Base-by-base conservation (phyloP, 2,888 invertebrate genomes). In the Pollenia angustigena region DNA sequence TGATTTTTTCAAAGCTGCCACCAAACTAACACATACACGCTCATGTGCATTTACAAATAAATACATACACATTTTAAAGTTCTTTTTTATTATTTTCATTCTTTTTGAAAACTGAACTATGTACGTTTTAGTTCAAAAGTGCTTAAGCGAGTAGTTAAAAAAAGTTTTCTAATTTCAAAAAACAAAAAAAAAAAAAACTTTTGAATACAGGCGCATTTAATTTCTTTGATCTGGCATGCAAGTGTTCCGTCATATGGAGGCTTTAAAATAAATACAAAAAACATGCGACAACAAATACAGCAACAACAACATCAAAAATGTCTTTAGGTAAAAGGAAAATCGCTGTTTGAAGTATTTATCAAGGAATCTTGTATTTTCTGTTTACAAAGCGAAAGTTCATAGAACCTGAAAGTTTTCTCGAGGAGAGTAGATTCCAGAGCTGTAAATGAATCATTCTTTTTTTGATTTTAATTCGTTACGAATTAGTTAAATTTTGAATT, bases 311-410 rank as follows among this genome's bases (percentile, higher is more conserved):
- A 54, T 32, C 12, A 58, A n/a, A 54, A 56, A 56, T 58, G 46
- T 75, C 23, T 74, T 58, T 42, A 12, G 42, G 56, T 68, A 74
- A 48, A 32, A 66, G 3, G 8, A 50, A 44, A 66, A 58, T 60
- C 16, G 8, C 50, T 18, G 52, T 69, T 82, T 44, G 46, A 46
- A 52, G n/a, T 80, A 54, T 52, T 80, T 62, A 14, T 60, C 50
- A 79, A 50, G 60, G 23, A 60, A 69, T 50, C 54, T 54, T 52
- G 2, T 46, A 46, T 46, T 64, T 46, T 52, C 75, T 76, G 62
- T 69, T 71, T 62, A 76, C 62, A 69, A 69, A 76, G 54, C 48
- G 40, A 76, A 82, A 82, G 82, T 76, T 76, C 82, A 76, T 48
- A 54, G 69, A 82, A 82, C 76, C 48, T 60, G 0, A 50, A 72